Evolutionary conservation across 2,888 invertebrate genomes (phyloP).

Genomic region (Hypsopygia costalis): DNA sequence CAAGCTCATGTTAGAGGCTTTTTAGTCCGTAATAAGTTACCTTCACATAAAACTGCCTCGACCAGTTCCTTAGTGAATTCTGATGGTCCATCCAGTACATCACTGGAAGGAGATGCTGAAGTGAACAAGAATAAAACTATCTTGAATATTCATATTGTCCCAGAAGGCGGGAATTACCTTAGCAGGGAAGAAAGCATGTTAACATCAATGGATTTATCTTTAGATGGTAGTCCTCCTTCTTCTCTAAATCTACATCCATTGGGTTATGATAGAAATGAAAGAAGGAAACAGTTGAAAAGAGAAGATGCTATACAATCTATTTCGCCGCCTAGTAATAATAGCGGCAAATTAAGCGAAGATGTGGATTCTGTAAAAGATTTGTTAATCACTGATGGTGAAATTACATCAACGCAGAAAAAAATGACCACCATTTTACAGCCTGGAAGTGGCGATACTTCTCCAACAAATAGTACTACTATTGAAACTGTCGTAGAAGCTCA

Average conservation of each 20-base stretch:
- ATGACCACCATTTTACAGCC: conserved; percentile 16
- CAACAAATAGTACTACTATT: conserved; percentile 31
- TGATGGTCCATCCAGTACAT: conserved; percentile 43
- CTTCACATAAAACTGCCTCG: conserved; percentile 60
- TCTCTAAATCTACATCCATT: conserved; percentile 64
- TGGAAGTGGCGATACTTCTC: conserved; percentile 27
- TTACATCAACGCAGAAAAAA: too few species aligned
- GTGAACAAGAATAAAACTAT: conserved; percentile 57
- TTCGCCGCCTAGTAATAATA: conserved; percentile 70
- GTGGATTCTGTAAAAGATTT: conserved; percentile 57
- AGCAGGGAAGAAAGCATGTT: conserved; percentile 67
- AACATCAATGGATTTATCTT: conserved; percentile 63
- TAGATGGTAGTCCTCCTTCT: conserved; percentile 64
- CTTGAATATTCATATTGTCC: conserved; percentile 69
- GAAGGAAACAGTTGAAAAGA: conserved; percentile 67
- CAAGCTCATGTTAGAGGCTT: conserved; percentile 86
- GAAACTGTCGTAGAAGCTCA: conserved; percentile 30
- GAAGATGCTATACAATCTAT: conserved; percentile 76
- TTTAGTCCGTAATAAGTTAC: conserved; percentile 79
- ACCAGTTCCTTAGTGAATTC: conserved; percentile 58
- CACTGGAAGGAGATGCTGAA: conserved; percentile 53
- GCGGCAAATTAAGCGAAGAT: conserved; percentile 70
- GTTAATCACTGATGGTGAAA: conserved; percentile 28
- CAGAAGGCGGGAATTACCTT: conserved; percentile 56
- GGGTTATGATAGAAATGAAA: conserved; percentile 63